phyloP scores from a whole-genome alignment of 2,797 vertebrate genomes.

The Smutsia gigantea region DNA sequence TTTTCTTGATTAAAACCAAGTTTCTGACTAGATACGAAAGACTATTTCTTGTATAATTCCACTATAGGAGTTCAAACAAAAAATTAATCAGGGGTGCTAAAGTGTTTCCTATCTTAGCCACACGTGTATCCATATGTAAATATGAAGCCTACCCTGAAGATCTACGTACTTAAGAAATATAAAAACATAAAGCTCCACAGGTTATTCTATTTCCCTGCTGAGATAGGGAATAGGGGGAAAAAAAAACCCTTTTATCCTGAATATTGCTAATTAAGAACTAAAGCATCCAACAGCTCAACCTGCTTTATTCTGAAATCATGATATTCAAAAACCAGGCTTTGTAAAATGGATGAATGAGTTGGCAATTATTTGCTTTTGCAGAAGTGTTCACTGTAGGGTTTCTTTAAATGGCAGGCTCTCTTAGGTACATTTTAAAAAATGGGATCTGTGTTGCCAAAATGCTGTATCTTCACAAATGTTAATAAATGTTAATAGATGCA shows the following conservation, averaged over 20 bases:
- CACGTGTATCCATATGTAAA: background rate
- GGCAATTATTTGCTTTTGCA: conserved; percentile 57
- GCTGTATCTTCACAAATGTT: conserved; percentile 35
- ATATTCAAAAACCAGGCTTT: conserved; percentile 31
- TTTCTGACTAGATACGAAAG: background rate
- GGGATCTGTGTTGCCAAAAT: conserved; percentile 24
- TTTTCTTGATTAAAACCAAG: background rate
- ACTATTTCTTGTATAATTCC: background rate
- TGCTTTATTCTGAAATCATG: conserved; percentile 54
- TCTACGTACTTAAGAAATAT: background rate
- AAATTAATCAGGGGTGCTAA: background rate
- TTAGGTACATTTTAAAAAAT: conserved; percentile 45
- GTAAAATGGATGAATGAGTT: conserved; percentile 45
- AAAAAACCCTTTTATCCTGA: background rate
- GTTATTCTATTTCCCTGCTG: background rate
- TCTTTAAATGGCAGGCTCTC: background rate
- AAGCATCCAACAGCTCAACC: conserved; percentile 21
- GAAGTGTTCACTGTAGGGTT: background rate
- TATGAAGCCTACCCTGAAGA: background rate
- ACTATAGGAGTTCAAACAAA: background rate
- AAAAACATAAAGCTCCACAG: background rate
- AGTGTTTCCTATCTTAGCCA: background rate
- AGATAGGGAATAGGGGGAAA: background rate
- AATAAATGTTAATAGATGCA: background rate
- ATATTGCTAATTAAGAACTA: conserved; percentile 49